phyloP scores from a whole-genome alignment of 2,113 vertebrate species.

The Phocoena sinus region DNA sequence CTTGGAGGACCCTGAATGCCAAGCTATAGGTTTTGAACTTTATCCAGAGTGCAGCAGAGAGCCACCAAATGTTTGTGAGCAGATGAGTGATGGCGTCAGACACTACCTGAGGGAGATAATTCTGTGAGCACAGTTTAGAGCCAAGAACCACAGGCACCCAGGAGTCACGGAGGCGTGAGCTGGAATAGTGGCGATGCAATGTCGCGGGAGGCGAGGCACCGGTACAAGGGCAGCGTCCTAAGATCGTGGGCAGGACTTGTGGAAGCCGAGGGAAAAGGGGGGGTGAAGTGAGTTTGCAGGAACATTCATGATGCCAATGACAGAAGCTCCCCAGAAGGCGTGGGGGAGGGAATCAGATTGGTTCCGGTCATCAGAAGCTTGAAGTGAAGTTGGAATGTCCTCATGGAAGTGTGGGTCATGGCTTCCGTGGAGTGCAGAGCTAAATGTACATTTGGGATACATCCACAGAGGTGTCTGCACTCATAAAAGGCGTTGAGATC shows the following conservation, averaged over 20 bases:
- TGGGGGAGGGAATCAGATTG: neutral
- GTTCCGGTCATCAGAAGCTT: neutral
- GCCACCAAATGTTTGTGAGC: neutral
- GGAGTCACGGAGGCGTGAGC: neutral
- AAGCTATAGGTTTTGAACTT: neutral
- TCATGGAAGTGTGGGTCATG: neutral
- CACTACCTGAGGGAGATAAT: neutral
- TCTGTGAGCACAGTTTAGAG: neutral
- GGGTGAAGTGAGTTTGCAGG: neutral
- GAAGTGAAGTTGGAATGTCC: neutral
- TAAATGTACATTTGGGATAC: neutral
- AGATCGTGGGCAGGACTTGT: rapidly evolving
- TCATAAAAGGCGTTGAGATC: neutral
- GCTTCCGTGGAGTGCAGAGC: neutral
- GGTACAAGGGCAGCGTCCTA: neutral
- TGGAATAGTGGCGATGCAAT: neutral
- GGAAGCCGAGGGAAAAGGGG: neutral
- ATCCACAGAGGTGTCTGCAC: neutral
- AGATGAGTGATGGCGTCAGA: neutral
- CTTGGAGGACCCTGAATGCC: neutral
- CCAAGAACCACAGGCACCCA: neutral
- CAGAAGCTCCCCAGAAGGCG: neutral
- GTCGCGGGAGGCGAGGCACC: neutral
- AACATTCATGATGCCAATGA: neutral
- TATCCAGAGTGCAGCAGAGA: neutral